Evolutionary conservation across 2,113 vertebrate genomes (phyloP), one percentile per base, ranked within the genome.

Genomic region (Oncorhynchus clarkii): DNA sequence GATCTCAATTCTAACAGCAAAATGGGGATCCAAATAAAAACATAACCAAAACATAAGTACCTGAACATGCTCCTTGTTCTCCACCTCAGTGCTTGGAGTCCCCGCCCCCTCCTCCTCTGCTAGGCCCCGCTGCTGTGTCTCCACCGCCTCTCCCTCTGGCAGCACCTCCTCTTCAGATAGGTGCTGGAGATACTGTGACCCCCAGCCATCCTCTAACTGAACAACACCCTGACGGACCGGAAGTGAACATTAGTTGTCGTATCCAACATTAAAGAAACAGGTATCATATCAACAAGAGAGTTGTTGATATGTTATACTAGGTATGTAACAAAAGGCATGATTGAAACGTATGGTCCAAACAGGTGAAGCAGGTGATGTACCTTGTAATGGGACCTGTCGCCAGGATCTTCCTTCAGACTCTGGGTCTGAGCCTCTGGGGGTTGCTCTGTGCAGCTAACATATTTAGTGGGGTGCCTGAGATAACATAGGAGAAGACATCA

Each of bases 391-490:
- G 48, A 64, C 22, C 80, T 84, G 78, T 92, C 88, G 70, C 80
- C 89, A 70, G 89, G 85, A 39, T 84, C 94, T 88, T 93, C 89
- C 88, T 94, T 84, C 62, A 80, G 77, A 80, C 85, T 85, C 91
- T 84, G 93, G 39, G 39, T 45, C 39, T 12, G 39, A 88, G 73
- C 87, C 80, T 24, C 92, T 81, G 72, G 91, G 82, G 84, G 90
- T 72, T 85, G 83, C 84, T 96, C 95, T 66, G 93, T 92, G 89
- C 95, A 95, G 88, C 89, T 92, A 9, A 95, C 96, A 92, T 88
- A 90, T 87, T 91, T 92, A 90, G 88, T 82, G 78, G 90, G 90
- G 87, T 92, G 87, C 94, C 96, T 95, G 71, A 0, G 20, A 73
- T 62, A 84, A 54, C 29, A 70, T 57, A 16, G 16, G 6, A 45